Evolutionary conservation across 2,113 vertebrate genomes (phyloP).

Genomic region (Uria lomvia): DNA sequence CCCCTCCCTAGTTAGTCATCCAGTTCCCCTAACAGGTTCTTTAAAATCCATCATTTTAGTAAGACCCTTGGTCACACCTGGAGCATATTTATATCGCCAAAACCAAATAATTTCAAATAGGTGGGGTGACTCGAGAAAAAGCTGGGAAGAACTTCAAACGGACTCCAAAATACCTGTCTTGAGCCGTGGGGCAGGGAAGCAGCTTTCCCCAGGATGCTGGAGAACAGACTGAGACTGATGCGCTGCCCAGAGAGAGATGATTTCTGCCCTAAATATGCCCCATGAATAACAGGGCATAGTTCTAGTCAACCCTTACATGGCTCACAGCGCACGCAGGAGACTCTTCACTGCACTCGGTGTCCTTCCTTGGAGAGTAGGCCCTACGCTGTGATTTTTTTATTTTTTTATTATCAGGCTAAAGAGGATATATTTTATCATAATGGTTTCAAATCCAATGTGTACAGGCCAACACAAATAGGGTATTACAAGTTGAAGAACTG

Average conservation of each 20-base stretch:
- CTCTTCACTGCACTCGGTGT: not conserved
- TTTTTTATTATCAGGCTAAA: slow-evolving; percentile 79
- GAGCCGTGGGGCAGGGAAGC: not conserved
- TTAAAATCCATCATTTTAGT: not conserved
- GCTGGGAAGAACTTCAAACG: not conserved
- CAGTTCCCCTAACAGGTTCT: not conserved
- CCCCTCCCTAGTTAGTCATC: accelerated
- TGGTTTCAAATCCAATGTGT: slow-evolving; percentile 80
- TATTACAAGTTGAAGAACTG: slow-evolving; percentile 92
- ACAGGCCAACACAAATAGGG: slow-evolving; percentile 88
- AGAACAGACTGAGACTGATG: not conserved
- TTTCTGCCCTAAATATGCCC: not conserved
- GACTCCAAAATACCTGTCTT: not conserved
- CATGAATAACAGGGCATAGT: accelerated
- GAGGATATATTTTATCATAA: slow-evolving; percentile 89
- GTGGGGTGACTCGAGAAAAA: not conserved
- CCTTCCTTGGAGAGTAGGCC: not conserved
- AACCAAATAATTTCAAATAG: not conserved
- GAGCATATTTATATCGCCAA: not conserved
- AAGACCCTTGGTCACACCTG: not conserved
- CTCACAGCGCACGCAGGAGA: not conserved
- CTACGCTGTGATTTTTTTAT: not conserved
- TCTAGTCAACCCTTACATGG: accelerated
- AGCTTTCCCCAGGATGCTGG: not conserved
- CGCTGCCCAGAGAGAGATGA: accelerated